phyloP scores from a whole-genome alignment of 2,113 vertebrate species.

The Castor canadensis region DNA sequence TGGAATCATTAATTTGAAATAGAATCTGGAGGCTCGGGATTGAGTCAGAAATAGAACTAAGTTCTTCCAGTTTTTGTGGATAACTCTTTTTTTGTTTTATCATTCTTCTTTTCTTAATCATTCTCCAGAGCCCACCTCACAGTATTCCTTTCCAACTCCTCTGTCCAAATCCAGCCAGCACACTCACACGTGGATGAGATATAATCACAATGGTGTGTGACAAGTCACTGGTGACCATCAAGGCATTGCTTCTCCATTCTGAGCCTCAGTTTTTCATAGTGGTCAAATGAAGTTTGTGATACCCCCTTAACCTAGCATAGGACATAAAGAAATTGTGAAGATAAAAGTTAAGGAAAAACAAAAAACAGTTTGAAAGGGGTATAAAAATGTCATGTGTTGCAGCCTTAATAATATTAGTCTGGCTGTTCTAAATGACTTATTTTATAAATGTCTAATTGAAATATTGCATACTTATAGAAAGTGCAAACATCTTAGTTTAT shows the following conservation, averaged over 20 bases:
- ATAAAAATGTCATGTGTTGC: not conserved
- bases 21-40: conserved; percentile 40
- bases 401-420: not conserved
- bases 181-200: not conserved
- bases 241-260: not conserved
- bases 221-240: not conserved
- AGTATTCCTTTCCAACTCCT: not conserved
- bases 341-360: not conserved
- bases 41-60: conserved; percentile 61
- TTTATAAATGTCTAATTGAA: not conserved
- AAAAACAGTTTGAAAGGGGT: not conserved
- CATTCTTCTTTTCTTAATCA: too few relatives aligned
- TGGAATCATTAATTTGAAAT: conserved; percentile 51
- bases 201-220: not conserved
- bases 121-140: not conserved
- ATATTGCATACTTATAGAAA: not conserved
- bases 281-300: not conserved
- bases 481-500: not conserved
- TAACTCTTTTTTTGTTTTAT: conserved; percentile 29
- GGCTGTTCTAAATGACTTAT: not conserved
- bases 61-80: not conserved
- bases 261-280: not conserved
- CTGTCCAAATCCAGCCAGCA: not conserved
- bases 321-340: not conserved
- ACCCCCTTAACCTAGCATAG: not conserved